Base-by-base conservation (phyloP, 1,140 invertebrate genomes). In the Pseudachorutes palmiensis region DNA sequence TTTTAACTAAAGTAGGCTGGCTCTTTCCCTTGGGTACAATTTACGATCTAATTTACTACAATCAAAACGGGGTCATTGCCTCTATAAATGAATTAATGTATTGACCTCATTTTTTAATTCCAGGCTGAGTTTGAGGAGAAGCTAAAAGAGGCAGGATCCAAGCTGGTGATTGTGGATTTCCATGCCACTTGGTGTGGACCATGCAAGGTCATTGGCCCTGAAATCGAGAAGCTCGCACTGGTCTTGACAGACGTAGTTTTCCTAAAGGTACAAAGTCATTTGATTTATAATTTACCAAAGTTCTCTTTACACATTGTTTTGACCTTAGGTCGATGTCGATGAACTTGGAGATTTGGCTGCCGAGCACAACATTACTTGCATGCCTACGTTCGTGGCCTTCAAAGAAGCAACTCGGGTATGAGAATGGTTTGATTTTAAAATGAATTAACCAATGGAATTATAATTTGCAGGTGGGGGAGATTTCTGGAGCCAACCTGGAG, bases 301-400 rank as follows among this genome's bases (percentile, higher is more conserved):
- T n/a, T n/a, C n/a, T n/a, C n/a, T n/a, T n/a, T n/a, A n/a, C n/a
- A n/a, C n/a, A n/a, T n/a, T n/a, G n/a, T n/a, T n/a, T n/a, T n/a
- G n/a, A n/a, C n/a, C n/a, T n/a, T n/a, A n/a, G n/a, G n/a, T n/a
- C 0, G 92, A 96, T 80, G 91, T 97, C 1, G 93, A 97, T 75
- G 89, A 93, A 72, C 86, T 85, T 75, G 91, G 92, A 76, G 90
- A 92, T 24, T 79, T 94, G 62, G 88, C 89, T 12, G 80, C 82
- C 61, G 82, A 88, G 64, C 94, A 92, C 79, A 83, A 87, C 70
- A 87, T 97, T 72, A 83, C 82, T 69, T 90, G 89, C 60, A 95
- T 96, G 92, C 94, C 94, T 51, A 96, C 93, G 0, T 97, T 97
- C 78, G 78, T 94, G 28, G 94, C 95, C 78, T 81, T 95, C n/a